phyloP scores from a whole-genome alignment of 1,140 invertebrate genomes.

The Trichogramma pretiosum region DNA sequence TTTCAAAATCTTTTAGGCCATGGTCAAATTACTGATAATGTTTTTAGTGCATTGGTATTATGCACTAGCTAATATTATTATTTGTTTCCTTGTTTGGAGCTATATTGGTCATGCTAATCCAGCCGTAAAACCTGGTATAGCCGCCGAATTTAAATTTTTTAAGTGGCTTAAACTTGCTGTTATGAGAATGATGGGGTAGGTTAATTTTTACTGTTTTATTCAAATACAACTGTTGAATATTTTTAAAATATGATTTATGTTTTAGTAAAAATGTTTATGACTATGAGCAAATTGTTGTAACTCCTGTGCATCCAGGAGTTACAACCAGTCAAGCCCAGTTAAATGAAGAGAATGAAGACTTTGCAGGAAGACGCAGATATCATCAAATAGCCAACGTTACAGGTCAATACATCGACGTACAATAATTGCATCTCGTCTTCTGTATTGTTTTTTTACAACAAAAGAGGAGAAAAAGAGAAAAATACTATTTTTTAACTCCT shows the following conservation, averaged over 20 bases:
- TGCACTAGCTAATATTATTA: slow-evolving; percentile 70
- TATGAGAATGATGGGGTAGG: slow-evolving; percentile 71
- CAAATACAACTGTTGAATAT: too few species aligned
- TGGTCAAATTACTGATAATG: slow-evolving; percentile 84
- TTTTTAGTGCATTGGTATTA: slow-evolving; percentile 88
- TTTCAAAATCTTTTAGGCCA: slow-evolving; percentile 56
- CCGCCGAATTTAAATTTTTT: slow-evolving; percentile 80
- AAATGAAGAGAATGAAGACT: slow-evolving; percentile 93
- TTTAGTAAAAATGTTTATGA: slow-evolving; percentile 63
- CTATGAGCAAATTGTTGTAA: slow-evolving; percentile 85
- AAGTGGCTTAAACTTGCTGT: slow-evolving; percentile 71
- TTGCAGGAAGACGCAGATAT: slow-evolving; percentile 79
- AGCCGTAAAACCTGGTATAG: slow-evolving; percentile 82
- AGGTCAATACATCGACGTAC: slow-evolving; percentile 59
- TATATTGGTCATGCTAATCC: slow-evolving; percentile 92
- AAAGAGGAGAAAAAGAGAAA: too few species aligned
- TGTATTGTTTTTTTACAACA: too few species aligned
- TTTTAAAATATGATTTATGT: slow-evolving; percentile 19
- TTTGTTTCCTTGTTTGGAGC: slow-evolving; percentile 78
- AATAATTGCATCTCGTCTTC: too few species aligned
- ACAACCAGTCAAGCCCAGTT: slow-evolving; percentile 74
- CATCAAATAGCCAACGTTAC: slow-evolving; percentile 82
- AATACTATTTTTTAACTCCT: too few species aligned
- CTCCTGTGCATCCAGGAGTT: slow-evolving; percentile 73
- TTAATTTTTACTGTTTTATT: too few species aligned